Evolutionary conservation across 2,888 invertebrate genomes (phyloP), one percentile per base, ranked within the genome.

Genomic region (Acleris cristana): DNA sequence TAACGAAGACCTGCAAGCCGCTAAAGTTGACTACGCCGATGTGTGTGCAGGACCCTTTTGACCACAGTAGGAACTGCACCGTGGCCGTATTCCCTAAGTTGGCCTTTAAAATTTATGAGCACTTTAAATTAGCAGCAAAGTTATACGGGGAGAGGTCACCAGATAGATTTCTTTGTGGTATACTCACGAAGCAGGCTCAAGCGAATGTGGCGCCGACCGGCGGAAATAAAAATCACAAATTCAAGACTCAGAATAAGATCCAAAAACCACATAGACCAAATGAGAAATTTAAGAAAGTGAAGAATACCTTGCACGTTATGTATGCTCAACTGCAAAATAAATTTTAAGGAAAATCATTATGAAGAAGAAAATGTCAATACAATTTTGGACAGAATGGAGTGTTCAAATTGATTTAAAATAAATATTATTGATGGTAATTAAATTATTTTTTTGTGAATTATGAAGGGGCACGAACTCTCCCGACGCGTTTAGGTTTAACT

Each of bases 31-130:
- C 88, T 14, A 76, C 83, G 2, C 71, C 81, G 1, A 81, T 95
- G 65, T 95, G 94, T 71, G 69, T 95, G 7, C 95, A 95, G 80
- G 95, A 95, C 83, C 95, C 95, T 0, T 94, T 95, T 70, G 94
- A 95, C 71, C 93, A 94, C 52, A 85, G 80, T 58, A 87, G 90
- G 61, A 95, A 95, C 75, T 78, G 93, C 51, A 80, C 92, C 0
- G 71, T 71, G 2, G 76, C 75, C 7, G 81, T 93, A 0, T 76
- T 64, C 49, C 69, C 72, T 0, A 80, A 72, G 53, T 49, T 86
- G 18, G 73, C 74, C 0, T 54, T 49, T 0, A 78, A 65, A 64
- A 72, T 85, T 10, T 51, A 72, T 2, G 16, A 57, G 0, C 73
- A 78, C 56, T 72, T 86, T 23, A 69, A 73, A 61, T 72, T 75